Evolutionary conservation across 2,797 vertebrate genomes (phyloP), one percentile per base, ranked within the genome.

Genomic region (Sebastes trivittatus): DNA sequence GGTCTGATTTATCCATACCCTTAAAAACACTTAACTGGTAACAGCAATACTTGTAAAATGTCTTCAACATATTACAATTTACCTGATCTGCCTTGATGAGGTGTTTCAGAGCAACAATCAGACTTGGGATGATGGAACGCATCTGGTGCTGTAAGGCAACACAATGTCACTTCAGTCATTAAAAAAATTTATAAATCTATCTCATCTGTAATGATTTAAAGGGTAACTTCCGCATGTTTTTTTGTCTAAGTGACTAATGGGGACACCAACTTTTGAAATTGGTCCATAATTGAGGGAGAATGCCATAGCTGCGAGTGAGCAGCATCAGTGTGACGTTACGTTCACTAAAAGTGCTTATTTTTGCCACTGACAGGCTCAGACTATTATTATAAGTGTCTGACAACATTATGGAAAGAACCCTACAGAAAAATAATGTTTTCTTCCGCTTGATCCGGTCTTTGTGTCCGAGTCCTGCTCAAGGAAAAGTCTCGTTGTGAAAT

Each of bases 81-180:
- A 98, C 97, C 96, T 98, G 94, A 78, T 98, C 94, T 11, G 95
- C 84, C 52, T 94, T 93, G 77, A 98, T 97, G 66, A 98, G 94
- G 32, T 93, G 90, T 83, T 96, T 96, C 65, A 98, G 80, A 18
- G 97, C 97, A 2, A 81, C 38, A 29, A 98, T 93, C 78, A 98
- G 86, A 89, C 91, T 96, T 3, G 97, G 97, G 77, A 98, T 92
- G 81, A 98, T 87, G 4, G 94, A 91, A 23, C 95, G 96, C 89
- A 96, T 95, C n/a, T 95, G 90, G 82, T 94, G 95, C 97, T 98
- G 82, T 29, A 81, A 72, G 20, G 73, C 23, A 89, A 30, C 4
- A 58, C 80, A 83, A 78, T 10, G 4, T 67, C 20, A 59, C 7
- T 13, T 49, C 2, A 25, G 27, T 27, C 23, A 67, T 27, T 56